These are phyloP conservation scores for Nyctibius bracteatus DNA, from an alignment of 2,113 vertebrate genomes.

Conservation along the genomic window DNA sequence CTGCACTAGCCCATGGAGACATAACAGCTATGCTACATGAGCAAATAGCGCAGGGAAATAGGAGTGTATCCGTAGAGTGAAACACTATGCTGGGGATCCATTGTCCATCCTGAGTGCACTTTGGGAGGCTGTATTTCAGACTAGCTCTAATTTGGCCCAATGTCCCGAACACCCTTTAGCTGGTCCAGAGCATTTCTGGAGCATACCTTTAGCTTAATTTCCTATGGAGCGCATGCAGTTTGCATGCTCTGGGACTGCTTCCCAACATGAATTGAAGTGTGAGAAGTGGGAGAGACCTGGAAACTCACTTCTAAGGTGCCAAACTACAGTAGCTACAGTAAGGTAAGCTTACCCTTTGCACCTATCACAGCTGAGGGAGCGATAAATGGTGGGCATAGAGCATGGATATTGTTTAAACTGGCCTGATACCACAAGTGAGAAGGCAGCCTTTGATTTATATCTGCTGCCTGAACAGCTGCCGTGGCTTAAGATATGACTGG, in stretches of 20 bases:
- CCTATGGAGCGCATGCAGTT: accelerated
- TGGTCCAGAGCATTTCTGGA: neutral
- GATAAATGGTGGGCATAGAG: neutral
- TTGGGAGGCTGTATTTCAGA: neutral
- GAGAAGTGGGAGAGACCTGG: neutral
- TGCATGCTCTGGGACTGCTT: neutral
- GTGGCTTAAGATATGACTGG: neutral
- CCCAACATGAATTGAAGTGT: accelerated
- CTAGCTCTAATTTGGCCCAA: neutral
- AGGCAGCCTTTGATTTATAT: neutral
- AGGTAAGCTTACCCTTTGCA: neutral
- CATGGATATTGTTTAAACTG: neutral
- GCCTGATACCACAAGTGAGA: neutral
- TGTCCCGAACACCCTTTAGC: neutral
- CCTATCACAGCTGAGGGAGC: accelerated
- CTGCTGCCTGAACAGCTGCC: neutral
- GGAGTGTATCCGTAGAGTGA: neutral
- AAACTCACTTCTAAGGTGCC: neutral
- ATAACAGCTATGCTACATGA: neutral
- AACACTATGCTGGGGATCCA: neutral
- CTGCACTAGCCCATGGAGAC: neutral
- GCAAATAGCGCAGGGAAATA: neutral
- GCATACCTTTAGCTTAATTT: neutral
- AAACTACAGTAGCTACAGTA: neutral
- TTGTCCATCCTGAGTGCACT: neutral